Evolutionary conservation across 2,797 vertebrate genomes (phyloP), one percentile per base, ranked within the genome.

Genomic region (Pseudomugil tenellus): DNA sequence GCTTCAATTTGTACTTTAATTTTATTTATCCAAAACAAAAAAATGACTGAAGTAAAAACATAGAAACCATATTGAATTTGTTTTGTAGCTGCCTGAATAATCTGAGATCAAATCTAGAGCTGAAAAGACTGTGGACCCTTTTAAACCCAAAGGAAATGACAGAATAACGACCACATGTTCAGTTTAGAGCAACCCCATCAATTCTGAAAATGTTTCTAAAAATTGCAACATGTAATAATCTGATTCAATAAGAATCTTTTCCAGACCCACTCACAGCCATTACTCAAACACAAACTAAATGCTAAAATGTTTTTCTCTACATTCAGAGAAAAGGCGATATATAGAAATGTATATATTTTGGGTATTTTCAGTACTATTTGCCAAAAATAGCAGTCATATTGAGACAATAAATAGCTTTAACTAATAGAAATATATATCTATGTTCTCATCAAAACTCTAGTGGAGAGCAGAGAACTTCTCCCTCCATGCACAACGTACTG

Each of bases 51-150:
- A 5, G 54, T 28, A 10, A 32, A 39, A 35, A 34, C 6, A 70
- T 5, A 56, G 5, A 61, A 66, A 63, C 10, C 6, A 62, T 70
- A 58, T 8, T 31, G 3, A 17, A n/a, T 59, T 63, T 52, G 3
- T 51, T 37, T 51, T 34, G 16, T 71, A 84, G 80, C 79, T 84
- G 79, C 79, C 83, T 75, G 39, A 65, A 71, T 56, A 73, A 66
- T 55, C 7, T 53, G 52, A 77, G 37, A 68, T 14, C 6, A 76
- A 63, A 58, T 56, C n/a, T 41, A 34, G n/a, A 73, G 65, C 11
- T 43, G 16, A 43, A 62, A 72, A 48, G 19, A 63, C 35, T 13
- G 10, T 37, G 29, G 53, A 71, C 32, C 29, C 17, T 58, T 54
- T 31, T 6, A 31, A 31, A 3, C 29, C 29, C 29, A 26, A 43